A percentile compares a stretch with the other conserved stretches of the same genome.
Evolutionary conservation across 1,140 invertebrate genomes (phyloP).

Genomic region (Drosophila sechellia): DNA sequence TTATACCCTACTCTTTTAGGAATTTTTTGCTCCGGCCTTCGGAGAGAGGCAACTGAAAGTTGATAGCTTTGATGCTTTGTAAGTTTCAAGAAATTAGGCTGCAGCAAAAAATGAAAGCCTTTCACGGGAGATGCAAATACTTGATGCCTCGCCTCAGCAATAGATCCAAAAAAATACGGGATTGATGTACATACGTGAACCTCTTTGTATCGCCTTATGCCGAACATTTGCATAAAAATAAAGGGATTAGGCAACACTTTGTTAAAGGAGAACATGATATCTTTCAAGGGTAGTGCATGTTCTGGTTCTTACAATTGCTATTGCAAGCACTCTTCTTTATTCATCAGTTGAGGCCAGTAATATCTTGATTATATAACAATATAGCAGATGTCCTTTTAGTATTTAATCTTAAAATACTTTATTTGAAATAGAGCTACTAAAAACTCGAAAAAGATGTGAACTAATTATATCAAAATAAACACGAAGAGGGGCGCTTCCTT

Average conservation of each 20-base stretch:
- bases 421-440: too few relatives aligned
- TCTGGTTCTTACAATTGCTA: too few relatives aligned
- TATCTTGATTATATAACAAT: too few relatives aligned
- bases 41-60: constrained; percentile 13
- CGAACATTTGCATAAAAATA: constrained; percentile 1
- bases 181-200: neutral
- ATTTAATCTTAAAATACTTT: too few relatives aligned
- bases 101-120: neutral
- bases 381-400: too few relatives aligned
- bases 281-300: too few relatives aligned
- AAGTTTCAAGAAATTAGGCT: constrained; percentile 20
- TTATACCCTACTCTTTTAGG: constrained; percentile 22
- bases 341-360: too few relatives aligned
- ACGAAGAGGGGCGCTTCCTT: too few relatives aligned
- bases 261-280: neutral
- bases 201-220: neutral
- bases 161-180: neutral
- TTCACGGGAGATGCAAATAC: neutral
- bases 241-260: neutral
- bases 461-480: too few relatives aligned
- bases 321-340: too few relatives aligned
- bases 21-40: constrained; percentile 1
- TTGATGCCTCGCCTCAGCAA: neutral
- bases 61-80: constrained; percentile 34
- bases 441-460: too few relatives aligned